phyloP scores from a whole-genome alignment of 2,888 invertebrate species.

The Dimorphilus gyrociliatus region DNA sequence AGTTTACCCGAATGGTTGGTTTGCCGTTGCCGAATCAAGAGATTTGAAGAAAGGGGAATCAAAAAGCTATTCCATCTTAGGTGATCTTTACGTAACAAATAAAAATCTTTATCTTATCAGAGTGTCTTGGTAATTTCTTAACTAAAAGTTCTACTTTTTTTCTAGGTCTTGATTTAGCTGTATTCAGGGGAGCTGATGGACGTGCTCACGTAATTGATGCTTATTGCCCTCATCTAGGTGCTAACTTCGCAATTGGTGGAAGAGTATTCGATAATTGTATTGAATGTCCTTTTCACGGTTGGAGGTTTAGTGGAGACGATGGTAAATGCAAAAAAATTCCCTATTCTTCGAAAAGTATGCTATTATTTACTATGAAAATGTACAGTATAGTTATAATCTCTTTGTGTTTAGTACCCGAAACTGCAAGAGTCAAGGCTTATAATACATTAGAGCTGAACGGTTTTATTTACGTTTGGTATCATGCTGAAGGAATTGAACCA shows the following conservation, averaged over 20 bases:
- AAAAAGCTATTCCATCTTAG: slow-evolving; percentile 39
- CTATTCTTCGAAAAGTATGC: slow-evolving; percentile 45
- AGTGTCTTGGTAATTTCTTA: no score
- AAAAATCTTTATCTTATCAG: no score
- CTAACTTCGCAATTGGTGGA: slow-evolving; percentile 65
- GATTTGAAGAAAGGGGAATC: slow-evolving; percentile 44
- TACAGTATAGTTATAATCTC: not conserved
- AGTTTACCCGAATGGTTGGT: slow-evolving; percentile 80
- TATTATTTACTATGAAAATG: no score
- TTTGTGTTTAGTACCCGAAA: slow-evolving; percentile 47
- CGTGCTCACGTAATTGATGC: slow-evolving; percentile 57
- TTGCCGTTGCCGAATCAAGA: slow-evolving; percentile 53
- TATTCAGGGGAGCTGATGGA: slow-evolving; percentile 50
- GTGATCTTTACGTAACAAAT: no score
- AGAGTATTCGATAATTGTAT: slow-evolving; percentile 52
- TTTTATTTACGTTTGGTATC: slow-evolving; percentile 65
- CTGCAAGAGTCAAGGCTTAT: slow-evolving; percentile 55
- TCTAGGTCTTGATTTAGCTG: slow-evolving; percentile 52
- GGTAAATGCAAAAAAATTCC: slow-evolving; percentile 62
- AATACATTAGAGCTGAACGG: slow-evolving; percentile 51
- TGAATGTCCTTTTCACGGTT: slow-evolving; percentile 74
- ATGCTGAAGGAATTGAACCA: slow-evolving; percentile 53
- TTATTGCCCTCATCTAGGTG: slow-evolving; percentile 76
- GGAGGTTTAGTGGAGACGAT: slow-evolving; percentile 58
- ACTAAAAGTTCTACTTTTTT: slow-evolving; percentile 5